phyloP scores from a whole-genome alignment of 2,113 vertebrate species.

The Elachura formosa region DNA sequence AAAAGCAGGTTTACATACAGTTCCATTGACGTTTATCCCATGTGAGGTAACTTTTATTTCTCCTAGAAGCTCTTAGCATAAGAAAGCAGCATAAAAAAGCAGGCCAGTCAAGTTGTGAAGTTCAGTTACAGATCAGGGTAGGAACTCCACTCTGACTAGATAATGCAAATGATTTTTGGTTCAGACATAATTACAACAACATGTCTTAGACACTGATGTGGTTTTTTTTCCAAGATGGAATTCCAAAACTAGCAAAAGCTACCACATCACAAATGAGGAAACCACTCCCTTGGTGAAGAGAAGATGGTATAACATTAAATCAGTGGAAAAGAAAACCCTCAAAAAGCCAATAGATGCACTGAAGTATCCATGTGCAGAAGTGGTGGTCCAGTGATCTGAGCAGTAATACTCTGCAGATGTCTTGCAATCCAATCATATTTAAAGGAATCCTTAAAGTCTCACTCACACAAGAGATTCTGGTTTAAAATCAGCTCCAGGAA shows the following conservation, averaged over 20 bases:
- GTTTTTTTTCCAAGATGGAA: not conserved
- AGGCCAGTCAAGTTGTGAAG: not conserved
- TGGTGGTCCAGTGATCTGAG: not conserved
- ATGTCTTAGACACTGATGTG: not conserved
- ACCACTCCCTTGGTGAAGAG: not conserved
- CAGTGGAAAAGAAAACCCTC: not conserved
- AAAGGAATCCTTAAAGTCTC: slow-evolving; percentile 22
- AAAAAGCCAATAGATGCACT: not conserved
- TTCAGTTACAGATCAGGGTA: not conserved
- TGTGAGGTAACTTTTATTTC: not conserved
- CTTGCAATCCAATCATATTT: not conserved
- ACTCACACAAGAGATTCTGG: slow-evolving; percentile 24
- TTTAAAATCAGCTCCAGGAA: slow-evolving; percentile 21
- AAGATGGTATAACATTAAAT: not conserved
- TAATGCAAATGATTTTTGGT: not conserved
- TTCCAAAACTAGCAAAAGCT: slow-evolving; percentile 11
- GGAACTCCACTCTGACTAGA: not conserved
- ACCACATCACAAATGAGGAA: slow-evolving; percentile 47
- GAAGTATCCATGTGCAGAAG: not conserved
- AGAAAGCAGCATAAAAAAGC: not conserved
- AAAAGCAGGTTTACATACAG: not conserved
- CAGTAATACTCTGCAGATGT: slow-evolving; percentile 23
- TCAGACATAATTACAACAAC: not conserved
- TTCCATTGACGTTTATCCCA: not conserved
- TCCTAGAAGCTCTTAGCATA: not conserved